phyloP scores from a whole-genome alignment of 1,140 invertebrate species.

The Ips typographus region DNA sequence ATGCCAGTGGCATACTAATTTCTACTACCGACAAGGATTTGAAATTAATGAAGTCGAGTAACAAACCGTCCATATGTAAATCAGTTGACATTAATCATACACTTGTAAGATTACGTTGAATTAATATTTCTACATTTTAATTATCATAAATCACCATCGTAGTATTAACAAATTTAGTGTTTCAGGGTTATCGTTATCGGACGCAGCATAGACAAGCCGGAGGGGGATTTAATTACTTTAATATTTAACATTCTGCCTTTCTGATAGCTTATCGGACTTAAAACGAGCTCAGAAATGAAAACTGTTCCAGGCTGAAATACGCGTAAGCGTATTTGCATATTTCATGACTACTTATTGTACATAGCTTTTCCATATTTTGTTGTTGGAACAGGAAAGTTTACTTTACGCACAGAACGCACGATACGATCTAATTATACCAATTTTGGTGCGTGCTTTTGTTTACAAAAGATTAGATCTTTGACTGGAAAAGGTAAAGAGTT shows the following conservation, averaged over 20 bases:
- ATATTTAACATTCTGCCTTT: constrained; percentile 19
- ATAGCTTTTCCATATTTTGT: constrained; percentile 2
- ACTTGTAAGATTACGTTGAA: constrained; percentile 12
- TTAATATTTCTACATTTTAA: constrained; percentile 22
- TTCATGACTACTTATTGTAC: constrained; percentile 1
- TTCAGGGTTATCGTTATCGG: constrained; percentile 17
- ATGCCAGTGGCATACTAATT: no score
- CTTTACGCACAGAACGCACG: background rate
- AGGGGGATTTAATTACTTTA: constrained; percentile 15
- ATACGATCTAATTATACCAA: no score
- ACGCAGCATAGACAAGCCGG: constrained; percentile 13
- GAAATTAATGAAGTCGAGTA: constrained; percentile 5
- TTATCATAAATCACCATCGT: constrained; percentile 19
- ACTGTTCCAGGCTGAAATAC: constrained; percentile 9
- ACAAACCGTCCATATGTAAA: constrained; percentile 19
- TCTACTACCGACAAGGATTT: no score
- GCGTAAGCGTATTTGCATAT: constrained; percentile 2
- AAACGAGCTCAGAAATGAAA: constrained; percentile 5
- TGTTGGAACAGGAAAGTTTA: background rate
- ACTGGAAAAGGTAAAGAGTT: no score
- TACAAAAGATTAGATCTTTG: no score
- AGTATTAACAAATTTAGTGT: constrained; percentile 16
- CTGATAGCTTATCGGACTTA: constrained; percentile 17
- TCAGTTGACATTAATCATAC: constrained; percentile 13
- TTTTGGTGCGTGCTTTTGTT: no score